Evolutionary conservation across 2,113 vertebrate species (phyloP).

Genomic region (Todiramphus saurophagus): DNA sequence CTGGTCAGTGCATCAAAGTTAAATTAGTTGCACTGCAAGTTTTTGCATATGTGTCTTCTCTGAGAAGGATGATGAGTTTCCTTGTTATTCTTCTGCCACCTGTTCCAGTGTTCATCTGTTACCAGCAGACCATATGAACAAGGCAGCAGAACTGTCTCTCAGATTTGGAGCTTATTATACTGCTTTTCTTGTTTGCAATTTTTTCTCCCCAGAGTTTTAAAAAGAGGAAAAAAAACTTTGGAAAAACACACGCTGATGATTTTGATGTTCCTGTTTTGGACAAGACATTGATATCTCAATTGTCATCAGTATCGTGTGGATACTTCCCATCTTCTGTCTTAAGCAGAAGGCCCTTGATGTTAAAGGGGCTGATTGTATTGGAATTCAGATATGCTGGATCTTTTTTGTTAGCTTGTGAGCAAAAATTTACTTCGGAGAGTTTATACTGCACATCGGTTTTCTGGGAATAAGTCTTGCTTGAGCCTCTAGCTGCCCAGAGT

Average conservation of each 20-base stretch:
- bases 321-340: neutral
- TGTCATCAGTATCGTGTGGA: neutral
- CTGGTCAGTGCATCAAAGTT: neutral
- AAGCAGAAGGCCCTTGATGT: neutral
- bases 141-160: neutral
- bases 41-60: neutral
- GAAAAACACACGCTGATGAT: neutral
- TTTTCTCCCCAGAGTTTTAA: neutral
- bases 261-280: neutral
- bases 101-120: neutral
- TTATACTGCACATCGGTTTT: neutral
- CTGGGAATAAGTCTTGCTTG: neutral
- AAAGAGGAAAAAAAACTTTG: neutral
- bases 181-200: neutral
- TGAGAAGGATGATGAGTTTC: neutral
- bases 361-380: neutral
- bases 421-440: neutral
- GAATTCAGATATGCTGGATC: neutral
- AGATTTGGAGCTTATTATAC: neutral
- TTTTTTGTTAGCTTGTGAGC: neutral
- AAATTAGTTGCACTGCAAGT: neutral
- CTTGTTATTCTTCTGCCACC: neutral
- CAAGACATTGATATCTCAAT: neutral
- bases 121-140: neutral
- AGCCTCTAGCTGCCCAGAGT: neutral